Conservation (phyloP, 1,140 invertebrate species). For the Saccostrea cuccullata region DNA sequence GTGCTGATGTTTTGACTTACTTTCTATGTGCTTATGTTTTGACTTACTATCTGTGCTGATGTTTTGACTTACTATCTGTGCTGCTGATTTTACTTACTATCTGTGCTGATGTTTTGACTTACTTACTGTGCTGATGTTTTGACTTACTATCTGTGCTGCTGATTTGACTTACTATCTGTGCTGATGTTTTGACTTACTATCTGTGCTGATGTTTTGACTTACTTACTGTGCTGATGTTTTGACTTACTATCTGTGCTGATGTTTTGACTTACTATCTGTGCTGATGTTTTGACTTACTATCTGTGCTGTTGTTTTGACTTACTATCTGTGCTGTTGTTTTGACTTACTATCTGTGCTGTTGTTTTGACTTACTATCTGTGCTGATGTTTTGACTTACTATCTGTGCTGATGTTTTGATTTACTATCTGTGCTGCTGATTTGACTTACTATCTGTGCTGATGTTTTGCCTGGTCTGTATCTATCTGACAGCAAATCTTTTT, state of each 20-base stretch:
- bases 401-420: background rate
- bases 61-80: background rate
- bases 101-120: no score
- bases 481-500: background rate
- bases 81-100: no score
- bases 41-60: background rate
- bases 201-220: background rate
- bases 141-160: no score
- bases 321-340: background rate
- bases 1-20: background rate
- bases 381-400: no score
- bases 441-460: constrained; percentile 28
- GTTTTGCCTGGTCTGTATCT: constrained; percentile 23
- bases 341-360: background rate
- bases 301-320: background rate
- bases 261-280: background rate
- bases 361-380: background rate
- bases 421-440: background rate
- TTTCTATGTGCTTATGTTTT: background rate
- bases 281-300: background rate
- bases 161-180: no score
- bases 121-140: no score
- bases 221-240: background rate
- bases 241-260: background rate
- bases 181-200: no score